Percentiles rank a stretch among this genome's conserved stretches.
phyloP scores from a whole-genome alignment of 2,888 invertebrate genomes.

The Maniola hyperantus region DNA sequence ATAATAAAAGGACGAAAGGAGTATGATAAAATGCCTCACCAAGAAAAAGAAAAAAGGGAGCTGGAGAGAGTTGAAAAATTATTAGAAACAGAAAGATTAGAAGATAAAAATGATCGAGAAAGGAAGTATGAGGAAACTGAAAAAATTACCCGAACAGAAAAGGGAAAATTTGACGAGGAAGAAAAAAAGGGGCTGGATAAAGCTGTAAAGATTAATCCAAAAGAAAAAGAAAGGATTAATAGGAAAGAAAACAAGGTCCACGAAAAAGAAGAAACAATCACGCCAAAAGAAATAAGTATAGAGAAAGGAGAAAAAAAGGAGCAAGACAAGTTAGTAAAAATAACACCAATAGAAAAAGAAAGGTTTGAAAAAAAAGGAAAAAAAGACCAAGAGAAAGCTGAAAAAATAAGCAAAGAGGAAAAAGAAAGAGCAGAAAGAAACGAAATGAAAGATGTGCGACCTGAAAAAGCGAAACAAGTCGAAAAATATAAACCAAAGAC shows the following conservation, averaged over 20 bases:
- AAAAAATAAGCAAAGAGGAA: conserved; percentile 19
- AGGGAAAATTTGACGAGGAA: conserved; percentile 18
- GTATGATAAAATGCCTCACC: background rate
- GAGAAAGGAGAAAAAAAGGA: background rate
- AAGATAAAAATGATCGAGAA: background rate
- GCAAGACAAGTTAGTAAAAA: background rate
- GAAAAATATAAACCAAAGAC: conserved; percentile 22
- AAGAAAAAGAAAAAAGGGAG: conserved; percentile 21
- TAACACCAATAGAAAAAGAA: conserved; percentile 6
- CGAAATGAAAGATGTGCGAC: background rate
- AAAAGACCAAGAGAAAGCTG: conserved; percentile 17
- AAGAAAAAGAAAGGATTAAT: background rate
- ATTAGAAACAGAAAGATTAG: conserved; percentile 25
- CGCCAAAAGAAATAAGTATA: background rate
- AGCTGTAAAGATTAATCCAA: conserved; percentile 9
- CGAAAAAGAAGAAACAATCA: background rate
- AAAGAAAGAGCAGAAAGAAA: conserved; percentile 15
- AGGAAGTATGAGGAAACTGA: conserved; percentile 4
- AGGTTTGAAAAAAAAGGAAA: conserved; percentile 9
- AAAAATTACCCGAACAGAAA: conserved; percentile 18
- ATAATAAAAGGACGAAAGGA: background rate
- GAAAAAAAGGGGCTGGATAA: background rate
- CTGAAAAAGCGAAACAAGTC: background rate
- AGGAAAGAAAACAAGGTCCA: background rate
- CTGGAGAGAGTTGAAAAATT: conserved; percentile 27